These are phyloP conservation scores for Colossoma macropomum DNA, from an alignment of 2,113 vertebrate genomes.

Conservation along the genomic window DNA sequence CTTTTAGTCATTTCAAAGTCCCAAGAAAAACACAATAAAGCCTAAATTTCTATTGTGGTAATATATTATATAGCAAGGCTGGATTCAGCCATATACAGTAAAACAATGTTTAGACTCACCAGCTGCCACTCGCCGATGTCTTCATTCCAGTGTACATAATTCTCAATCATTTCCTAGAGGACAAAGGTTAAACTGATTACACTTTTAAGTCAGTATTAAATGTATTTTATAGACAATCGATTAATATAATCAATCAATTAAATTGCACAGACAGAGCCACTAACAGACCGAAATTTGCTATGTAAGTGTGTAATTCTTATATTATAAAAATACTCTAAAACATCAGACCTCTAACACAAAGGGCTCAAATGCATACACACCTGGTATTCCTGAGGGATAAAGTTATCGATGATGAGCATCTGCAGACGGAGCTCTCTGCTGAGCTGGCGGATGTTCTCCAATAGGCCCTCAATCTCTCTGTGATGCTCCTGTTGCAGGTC, in stretches of 20 bases:
- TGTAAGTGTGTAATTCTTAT: no score
- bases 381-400: constrained; percentile 98
- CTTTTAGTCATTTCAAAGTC: no score
- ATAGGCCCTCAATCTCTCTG: constrained; percentile 92
- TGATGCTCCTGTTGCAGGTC: constrained; percentile 97
- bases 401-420: constrained; percentile 98
- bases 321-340: no score
- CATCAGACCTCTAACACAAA: not conserved
- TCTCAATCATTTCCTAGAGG: constrained; percentile 95
- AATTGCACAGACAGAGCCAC: no score
- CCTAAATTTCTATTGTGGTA: no score
- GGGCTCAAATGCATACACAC: constrained; percentile 66
- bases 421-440: constrained; percentile 95
- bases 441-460: constrained; percentile 96
- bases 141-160: constrained; percentile 98
- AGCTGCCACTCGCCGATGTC: constrained; percentile 98
- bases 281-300: no score
- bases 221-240: not conserved
- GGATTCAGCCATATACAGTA: not conserved
- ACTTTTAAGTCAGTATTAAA: not conserved
- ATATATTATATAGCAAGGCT: no score
- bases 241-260: no score
- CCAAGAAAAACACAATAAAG: no score
- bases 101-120: constrained; percentile 75
- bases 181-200: not conserved